These are phyloP conservation scores for Apocheima hispidaria DNA, from an alignment of 2,888 invertebrate genomes.

Conservation along the genomic window DNA sequence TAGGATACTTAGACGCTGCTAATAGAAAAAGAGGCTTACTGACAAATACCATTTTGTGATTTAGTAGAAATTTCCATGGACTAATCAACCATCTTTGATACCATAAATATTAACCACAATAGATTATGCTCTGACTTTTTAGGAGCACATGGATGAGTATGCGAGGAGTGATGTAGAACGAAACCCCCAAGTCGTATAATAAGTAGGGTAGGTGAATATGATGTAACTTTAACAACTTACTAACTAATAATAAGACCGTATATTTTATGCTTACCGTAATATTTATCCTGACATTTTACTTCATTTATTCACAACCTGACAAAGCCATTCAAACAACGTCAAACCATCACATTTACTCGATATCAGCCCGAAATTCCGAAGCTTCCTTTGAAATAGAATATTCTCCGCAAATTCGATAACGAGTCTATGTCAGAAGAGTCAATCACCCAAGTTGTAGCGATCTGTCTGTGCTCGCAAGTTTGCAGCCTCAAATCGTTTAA, in stretches of 20 bases:
- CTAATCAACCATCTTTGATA: no score
- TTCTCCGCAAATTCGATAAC: conserved; percentile 28
- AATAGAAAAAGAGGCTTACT: no score
- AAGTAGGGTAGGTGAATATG: no score
- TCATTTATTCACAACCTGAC: conserved; percentile 7
- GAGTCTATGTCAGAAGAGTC: conserved; percentile 33
- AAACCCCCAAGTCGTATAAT: no score
- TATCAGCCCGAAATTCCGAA: conserved; percentile 7
- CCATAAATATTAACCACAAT: no score
- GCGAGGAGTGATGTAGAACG: no score
- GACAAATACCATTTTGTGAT: no score
- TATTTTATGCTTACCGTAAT: not conserved
- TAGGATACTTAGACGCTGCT: no score
- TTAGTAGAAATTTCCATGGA: no score
- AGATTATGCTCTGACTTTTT: no score
- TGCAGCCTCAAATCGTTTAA: conserved; percentile 65
- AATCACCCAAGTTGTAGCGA: conserved; percentile 33
- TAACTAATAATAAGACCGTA: conserved; percentile 6
- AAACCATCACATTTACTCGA: conserved; percentile 12
- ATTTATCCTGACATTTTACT: not conserved
- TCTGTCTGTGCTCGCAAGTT: conserved; percentile 45
- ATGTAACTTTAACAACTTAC: not conserved
- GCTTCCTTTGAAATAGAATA: conserved; percentile 25
- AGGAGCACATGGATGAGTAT: no score
- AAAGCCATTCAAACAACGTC: conserved; percentile 7